Evolutionary conservation across 1,140 invertebrate genomes (phyloP).

Genomic region (Calliphora vicina): DNA sequence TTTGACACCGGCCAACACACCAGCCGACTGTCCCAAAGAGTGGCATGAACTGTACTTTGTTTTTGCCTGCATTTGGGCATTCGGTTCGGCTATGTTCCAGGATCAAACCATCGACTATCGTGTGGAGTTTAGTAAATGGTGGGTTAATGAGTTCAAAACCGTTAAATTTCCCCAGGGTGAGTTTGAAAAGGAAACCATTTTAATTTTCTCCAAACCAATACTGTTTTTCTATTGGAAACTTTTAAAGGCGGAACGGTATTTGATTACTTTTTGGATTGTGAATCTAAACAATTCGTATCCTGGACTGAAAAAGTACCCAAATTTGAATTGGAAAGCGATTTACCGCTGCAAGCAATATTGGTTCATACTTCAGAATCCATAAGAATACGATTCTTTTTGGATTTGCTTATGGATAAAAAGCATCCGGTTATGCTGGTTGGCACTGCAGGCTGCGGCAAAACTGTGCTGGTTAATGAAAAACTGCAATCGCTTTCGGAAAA

Average conservation of each 20-base stretch:
- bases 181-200: slow-evolving; percentile 21
- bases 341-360: slow-evolving; percentile 89
- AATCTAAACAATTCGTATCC: slow-evolving; percentile 86
- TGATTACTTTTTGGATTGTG: slow-evolving; percentile 92
- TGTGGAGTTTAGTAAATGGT: slow-evolving; percentile 95
- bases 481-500: slow-evolving; percentile 81
- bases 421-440: slow-evolving; percentile 95
- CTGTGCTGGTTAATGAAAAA: slow-evolving; percentile 87
- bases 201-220: neutral
- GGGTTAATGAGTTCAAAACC: slow-evolving; percentile 94
- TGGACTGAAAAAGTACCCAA: slow-evolving; percentile 90
- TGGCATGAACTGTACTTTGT: slow-evolving; percentile 96
- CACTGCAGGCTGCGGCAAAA: slow-evolving; percentile 90
- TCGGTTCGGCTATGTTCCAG: slow-evolving; percentile 93
- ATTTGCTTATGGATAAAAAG: slow-evolving; percentile 85
- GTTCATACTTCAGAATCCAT: slow-evolving; percentile 96
- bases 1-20: slow-evolving; percentile 83
- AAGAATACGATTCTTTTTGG: slow-evolving; percentile 86
- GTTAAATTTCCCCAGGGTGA: slow-evolving; percentile 86
- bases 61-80: slow-evolving; percentile 95
- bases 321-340: slow-evolving; percentile 91
- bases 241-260: slow-evolving; percentile 82
- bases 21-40: slow-evolving; percentile 90
- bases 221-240: neutral
- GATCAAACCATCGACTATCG: slow-evolving; percentile 82